Conservation (phyloP, 2,113 vertebrate genomes). For the Orientallactaga bullata region DNA sequence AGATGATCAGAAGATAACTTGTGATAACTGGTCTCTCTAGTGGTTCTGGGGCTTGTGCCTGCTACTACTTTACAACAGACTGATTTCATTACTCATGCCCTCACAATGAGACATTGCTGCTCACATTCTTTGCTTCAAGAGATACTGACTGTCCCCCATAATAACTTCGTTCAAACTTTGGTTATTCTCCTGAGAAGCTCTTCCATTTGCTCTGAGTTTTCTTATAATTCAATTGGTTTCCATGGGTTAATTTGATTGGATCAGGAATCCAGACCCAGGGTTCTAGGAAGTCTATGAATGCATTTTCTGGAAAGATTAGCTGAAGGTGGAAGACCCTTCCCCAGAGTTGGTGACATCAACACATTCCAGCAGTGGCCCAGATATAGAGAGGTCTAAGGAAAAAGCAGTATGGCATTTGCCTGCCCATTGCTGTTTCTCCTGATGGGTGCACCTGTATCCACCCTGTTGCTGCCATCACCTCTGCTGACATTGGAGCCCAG, state of each 20-base stretch:
- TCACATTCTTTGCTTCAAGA: constrained; percentile 47
- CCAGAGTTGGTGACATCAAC: no score
- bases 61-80: constrained; percentile 41
- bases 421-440: no score
- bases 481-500: no score
- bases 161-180: not conserved
- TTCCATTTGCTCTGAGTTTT: constrained; percentile 18
- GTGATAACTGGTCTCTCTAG: not conserved
- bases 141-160: not conserved
- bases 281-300: no score
- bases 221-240: not conserved
- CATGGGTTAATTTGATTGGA: not conserved
- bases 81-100: constrained; percentile 44
- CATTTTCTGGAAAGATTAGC: no score
- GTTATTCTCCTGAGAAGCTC: not conserved
- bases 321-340: no score
- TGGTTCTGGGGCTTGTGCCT: not conserved
- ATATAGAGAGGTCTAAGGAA: no score
- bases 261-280: no score
- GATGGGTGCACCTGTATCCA: no score
- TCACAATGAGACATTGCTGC: not conserved
- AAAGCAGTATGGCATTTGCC: not conserved
- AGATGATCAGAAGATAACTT: not conserved
- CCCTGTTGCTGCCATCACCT: no score
- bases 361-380: no score